These are phyloP conservation scores for Stigmatopora nigra DNA, from an alignment of 2,113 vertebrate species.

Conservation along the genomic window DNA sequence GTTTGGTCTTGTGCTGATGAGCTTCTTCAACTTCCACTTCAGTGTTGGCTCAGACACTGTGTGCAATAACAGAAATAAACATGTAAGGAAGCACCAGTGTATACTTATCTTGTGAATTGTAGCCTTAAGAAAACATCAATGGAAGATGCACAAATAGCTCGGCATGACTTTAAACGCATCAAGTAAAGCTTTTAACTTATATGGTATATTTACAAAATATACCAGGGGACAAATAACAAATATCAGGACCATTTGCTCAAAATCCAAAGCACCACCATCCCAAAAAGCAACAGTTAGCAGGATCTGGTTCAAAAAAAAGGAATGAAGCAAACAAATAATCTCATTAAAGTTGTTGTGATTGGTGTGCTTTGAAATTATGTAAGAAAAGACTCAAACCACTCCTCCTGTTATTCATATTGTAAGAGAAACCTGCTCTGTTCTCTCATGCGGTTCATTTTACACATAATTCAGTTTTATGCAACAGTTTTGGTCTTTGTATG, in stretches of 20 bases:
- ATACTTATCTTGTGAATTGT: not conserved
- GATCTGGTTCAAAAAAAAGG: constrained; percentile 17
- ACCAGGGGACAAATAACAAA: constrained; percentile 16
- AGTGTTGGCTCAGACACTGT: constrained; percentile 91
- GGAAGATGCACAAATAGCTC: not conserved
- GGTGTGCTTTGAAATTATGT: constrained; percentile 21
- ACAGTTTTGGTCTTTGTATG: constrained; percentile 37
- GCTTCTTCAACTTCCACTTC: constrained; percentile 86
- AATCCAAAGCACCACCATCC: constrained; percentile 28
- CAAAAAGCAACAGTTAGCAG: constrained; percentile 47
- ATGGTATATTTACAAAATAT: constrained; percentile 7
- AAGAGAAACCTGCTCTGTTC: constrained; percentile 20
- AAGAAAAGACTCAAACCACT: constrained; percentile 27
- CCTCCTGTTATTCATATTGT: constrained; percentile 39
- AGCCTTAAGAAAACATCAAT: not conserved
- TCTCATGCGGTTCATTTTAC: constrained; percentile 63
- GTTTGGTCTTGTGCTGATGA: constrained; percentile 81
- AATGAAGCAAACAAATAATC: constrained; percentile 50
- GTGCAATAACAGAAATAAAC: constrained; percentile 5
- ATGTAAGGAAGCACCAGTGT: not conserved
- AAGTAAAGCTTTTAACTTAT: not conserved
- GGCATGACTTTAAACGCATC: not conserved
- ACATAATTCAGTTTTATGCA: constrained; percentile 42
- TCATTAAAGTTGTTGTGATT: constrained; percentile 16
- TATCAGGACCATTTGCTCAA: constrained; percentile 7